Evolutionary conservation across 2,888 invertebrate species (phyloP), one percentile per base, ranked within the genome.

Genomic region (Drosophila nigricruria): DNA sequence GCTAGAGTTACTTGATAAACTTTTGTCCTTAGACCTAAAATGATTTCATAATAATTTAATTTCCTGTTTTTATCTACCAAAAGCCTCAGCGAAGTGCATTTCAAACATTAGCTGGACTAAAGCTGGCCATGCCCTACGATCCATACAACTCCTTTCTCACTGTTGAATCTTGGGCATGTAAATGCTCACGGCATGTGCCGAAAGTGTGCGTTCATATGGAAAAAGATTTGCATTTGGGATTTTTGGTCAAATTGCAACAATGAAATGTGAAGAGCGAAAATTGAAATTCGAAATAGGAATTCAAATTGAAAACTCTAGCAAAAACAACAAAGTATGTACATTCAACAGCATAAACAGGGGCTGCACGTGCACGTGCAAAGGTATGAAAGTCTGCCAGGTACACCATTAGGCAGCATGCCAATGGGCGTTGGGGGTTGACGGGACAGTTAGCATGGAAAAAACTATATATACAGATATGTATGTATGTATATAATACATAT

Each of bases 141-240:
- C 6, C 14, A 12, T 1, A 27, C 4, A 49, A 0, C 20, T 20
- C 5, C 0, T 12, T 20, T 8, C 18, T 18, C 10, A n/a, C n/a
- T n/a, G n/a, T n/a, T 40, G n/a, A 30, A 6, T 20, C 36, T 38
- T 4, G 12, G 20, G 16, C 23, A 9, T 23, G 3, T 16, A 36
- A 52, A 30, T 27, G 16, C 20, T 1, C 10, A 2, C 65, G 82
- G 79, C 85, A 61, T 86, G 85, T 68, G 85, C 64, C 87, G 62
- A 78, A 81, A 81, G 82, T 80, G 85, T 81, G 87, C 78, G 58
- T 60, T 72, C 62, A 59, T 69, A 67, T 63, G 75, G 70, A 79
- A 80, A 80, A 57, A 54, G 61, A 74, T 62, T 36, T 58, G 52
- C 68, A 72, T 76, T 78, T 72, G 49, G 62, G 66, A 30, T 70